These are phyloP conservation scores for Erebia aethiops DNA, from an alignment of 2,888 invertebrate species.

Conservation along the genomic window DNA sequence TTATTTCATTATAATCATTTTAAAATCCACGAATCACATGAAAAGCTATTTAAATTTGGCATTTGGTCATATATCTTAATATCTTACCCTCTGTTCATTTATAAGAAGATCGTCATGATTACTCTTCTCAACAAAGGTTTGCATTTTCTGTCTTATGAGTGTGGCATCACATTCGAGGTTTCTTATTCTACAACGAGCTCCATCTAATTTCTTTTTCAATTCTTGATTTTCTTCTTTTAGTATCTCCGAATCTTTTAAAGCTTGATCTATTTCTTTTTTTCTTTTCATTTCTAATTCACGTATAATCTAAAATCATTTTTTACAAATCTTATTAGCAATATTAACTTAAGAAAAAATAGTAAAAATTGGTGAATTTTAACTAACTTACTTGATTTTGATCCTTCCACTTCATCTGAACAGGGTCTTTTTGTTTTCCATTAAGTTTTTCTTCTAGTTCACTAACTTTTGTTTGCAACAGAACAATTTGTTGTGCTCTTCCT, in stretches of 20 bases:
- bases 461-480: constrained; percentile 86
- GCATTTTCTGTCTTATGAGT: constrained; percentile 82
- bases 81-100: constrained; percentile 82
- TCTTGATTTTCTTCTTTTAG: constrained; percentile 83
- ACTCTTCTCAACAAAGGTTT: constrained; percentile 84
- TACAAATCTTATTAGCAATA: neutral
- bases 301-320: constrained; percentile 57
- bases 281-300: constrained; percentile 81
- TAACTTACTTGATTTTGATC: constrained; percentile 62
- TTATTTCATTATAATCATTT: neutral
- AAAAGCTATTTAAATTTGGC: neutral
- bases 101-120: constrained; percentile 85
- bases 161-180: constrained; percentile 86
- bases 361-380: neutral
- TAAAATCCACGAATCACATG: neutral
- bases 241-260: constrained; percentile 82
- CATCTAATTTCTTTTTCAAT: constrained; percentile 85
- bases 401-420: constrained; percentile 56
- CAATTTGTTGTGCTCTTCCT: constrained; percentile 90
- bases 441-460: constrained; percentile 86
- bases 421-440: constrained; percentile 64
- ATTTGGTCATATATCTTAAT: no score
- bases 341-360: neutral
- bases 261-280: constrained; percentile 82
- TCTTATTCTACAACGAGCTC: constrained; percentile 85